Evolutionary conservation across 2,797 vertebrate species (phyloP), one percentile per base, ranked within the genome.

Genomic region (Lophotriccus pileatus): DNA sequence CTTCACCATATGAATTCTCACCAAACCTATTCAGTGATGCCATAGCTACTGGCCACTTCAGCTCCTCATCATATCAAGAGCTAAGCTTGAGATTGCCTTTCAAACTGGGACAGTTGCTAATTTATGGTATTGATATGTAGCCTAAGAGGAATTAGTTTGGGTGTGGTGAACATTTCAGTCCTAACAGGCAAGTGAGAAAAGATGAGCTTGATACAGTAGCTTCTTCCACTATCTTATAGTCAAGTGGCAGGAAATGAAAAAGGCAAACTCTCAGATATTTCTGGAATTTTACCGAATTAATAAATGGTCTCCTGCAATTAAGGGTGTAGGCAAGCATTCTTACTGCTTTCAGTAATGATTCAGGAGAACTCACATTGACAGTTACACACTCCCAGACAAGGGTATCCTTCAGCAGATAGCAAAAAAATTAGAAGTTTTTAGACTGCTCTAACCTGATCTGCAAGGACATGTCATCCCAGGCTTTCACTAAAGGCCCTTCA

Each of bases 1-100:
- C 90, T 96, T 96, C 69, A 87, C 87, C 94, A 86, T 88, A 91
- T 88, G 94, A 88, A 60, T 73, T 94, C 69, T 93, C 76, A 88
- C 83, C 94, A 91, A 83, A 85, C 28, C 67, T 59, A 17, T 82
- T 82, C 49, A 76, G 47, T 56, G 76, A 34, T 91, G 87, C 50
- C 73, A 62, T n/a, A 47, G 36, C 24, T 86, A 62, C 69, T 78
- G 70, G 52, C 79, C 39, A 30, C 78, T 80, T 60, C 63, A 73
- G 30, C 76, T 84, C 37, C 43, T 86, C 52, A 43, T 78, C 43
- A 1, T 72, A 58, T 84, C 73, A 85, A 64, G 76, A 93, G 27
- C 37, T 67, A 63, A 37, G 8, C 30, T 74, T 68, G 64, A 91
- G 46, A 70, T 50, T 78, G 37, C n/a, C 58, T 90, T 91, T 88